Evolutionary conservation across 2,888 invertebrate species (phyloP).

Genomic region (Carabus problematicus): DNA sequence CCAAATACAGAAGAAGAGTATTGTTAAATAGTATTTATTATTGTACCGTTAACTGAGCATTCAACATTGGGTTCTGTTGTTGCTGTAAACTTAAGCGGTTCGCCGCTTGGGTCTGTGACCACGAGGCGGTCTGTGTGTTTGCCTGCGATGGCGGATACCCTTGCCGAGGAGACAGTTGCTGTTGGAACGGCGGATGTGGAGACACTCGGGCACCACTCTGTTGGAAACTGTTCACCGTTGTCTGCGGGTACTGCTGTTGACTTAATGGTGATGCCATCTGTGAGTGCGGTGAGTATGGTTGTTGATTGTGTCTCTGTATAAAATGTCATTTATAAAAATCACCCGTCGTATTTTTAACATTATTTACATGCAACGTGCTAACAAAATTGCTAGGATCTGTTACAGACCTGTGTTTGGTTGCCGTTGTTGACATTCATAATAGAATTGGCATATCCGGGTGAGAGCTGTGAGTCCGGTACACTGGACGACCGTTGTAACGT

Average conservation of each 20-base stretch:
- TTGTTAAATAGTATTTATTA: conserved; percentile 8
- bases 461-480: conserved; percentile 67
- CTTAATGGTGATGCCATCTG: conserved; percentile 59
- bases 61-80: conserved; percentile 88
- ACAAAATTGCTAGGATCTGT: background rate
- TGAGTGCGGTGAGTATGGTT: conserved; percentile 60
- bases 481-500: conserved; percentile 76
- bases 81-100: conserved; percentile 73
- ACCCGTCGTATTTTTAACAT: background rate
- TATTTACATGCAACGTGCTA: too few relatives aligned
- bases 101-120: conserved; percentile 60
- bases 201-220: conserved; percentile 63
- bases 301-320: conserved; percentile 49
- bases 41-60: conserved; percentile 82
- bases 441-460: conserved; percentile 63
- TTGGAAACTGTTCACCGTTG: conserved; percentile 53
- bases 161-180: conserved; percentile 65
- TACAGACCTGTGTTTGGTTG: conserved; percentile 34
- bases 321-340: background rate
- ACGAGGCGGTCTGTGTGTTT: conserved; percentile 50
- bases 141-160: conserved; percentile 52
- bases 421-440: conserved; percentile 45
- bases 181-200: conserved; percentile 64
- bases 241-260: conserved; percentile 53
- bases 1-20: background rate